Evolutionary conservation across 2,113 vertebrate species (phyloP).

Genomic region (Vulpes vulpes): DNA sequence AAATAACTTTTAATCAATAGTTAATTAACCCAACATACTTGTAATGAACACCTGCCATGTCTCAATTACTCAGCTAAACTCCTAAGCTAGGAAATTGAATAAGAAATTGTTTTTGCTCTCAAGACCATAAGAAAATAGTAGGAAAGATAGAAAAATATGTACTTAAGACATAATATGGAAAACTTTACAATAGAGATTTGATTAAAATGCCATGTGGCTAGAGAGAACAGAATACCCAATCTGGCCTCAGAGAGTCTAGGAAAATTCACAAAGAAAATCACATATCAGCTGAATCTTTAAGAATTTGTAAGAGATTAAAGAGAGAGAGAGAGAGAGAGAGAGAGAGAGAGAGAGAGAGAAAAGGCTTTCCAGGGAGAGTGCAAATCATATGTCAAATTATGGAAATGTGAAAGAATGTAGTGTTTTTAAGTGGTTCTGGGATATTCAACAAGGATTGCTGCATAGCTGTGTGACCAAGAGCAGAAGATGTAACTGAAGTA

Average conservation of each 20-base stretch:
- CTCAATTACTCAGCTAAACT: constrained; percentile 1
- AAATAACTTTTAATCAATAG: constrained; percentile 39
- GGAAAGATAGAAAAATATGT: background rate
- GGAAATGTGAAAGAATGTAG: background rate
- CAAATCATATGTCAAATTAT: background rate
- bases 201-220: background rate
- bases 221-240: background rate
- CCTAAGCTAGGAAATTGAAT: background rate
- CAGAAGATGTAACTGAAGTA: background rate
- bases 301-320: background rate
- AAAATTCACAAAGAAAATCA: background rate
- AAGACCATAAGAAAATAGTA: background rate
- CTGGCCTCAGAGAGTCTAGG: background rate
- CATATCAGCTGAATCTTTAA: background rate
- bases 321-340: background rate
- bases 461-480: background rate
- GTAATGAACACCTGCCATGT: constrained; percentile 36
- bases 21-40: constrained; percentile 29
- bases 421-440: background rate
- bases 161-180: background rate
- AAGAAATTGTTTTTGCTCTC: background rate
- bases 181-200: background rate
- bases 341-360: background rate
- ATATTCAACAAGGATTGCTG: background rate
- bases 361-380: background rate